Conservation (phyloP, 2,797 vertebrate species). For the Varecia variegata region DNA sequence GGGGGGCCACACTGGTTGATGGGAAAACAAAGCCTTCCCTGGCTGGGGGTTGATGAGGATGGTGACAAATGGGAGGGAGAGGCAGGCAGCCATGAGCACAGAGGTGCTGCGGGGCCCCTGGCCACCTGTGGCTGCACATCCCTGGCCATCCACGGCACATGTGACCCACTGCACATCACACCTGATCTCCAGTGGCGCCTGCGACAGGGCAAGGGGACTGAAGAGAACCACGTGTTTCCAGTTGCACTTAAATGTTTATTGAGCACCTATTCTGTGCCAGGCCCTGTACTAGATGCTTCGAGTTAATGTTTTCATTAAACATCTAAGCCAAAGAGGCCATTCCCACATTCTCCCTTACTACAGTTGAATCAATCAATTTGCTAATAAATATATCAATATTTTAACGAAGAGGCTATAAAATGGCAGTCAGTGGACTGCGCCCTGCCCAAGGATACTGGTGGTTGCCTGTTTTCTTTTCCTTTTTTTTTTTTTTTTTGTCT, state of each 20-base stretch:
- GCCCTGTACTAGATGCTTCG: background rate
- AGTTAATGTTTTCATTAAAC: background rate
- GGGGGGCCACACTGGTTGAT: conserved; percentile 18
- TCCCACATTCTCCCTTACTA: background rate
- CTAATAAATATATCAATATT: background rate
- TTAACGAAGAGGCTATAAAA: background rate
- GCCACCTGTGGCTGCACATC: background rate
- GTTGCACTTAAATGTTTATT: background rate
- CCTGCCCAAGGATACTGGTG: background rate
- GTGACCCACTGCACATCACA: background rate
- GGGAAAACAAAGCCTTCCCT: conserved; percentile 41
- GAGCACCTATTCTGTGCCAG: background rate
- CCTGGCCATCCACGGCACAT: background rate
- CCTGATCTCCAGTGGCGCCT: background rate
- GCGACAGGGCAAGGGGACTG: background rate
- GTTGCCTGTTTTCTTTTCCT: background rate
- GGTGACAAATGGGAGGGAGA: background rate
- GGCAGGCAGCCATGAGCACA: background rate
- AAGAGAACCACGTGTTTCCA: background rate
- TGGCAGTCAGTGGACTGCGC: background rate
- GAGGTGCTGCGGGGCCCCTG: rapidly evolving
- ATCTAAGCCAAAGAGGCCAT: background rate
- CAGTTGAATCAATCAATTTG: background rate
- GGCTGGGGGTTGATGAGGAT: conserved; percentile 8
- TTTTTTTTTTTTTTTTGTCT: background rate